A percentile compares a stretch with the other conserved stretches of the same genome.
Conservation (phyloP, 1,140 invertebrate genomes). For the Scaptodrosophila lebanonensis region DNA sequence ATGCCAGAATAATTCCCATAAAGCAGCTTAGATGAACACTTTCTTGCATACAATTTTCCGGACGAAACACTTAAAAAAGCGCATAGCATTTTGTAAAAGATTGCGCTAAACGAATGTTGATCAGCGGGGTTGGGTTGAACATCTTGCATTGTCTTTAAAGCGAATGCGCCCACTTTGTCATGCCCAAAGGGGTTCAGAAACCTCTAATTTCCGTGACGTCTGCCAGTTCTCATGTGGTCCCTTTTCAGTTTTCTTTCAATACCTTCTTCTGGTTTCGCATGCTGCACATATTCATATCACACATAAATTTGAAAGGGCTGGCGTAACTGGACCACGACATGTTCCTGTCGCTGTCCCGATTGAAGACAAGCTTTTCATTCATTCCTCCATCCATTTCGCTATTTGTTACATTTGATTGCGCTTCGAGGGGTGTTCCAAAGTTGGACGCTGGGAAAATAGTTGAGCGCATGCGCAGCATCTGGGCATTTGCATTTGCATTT, state of each 20-base stretch:
- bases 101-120: conserved; percentile 47
- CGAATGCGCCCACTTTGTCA: neutral
- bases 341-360: conserved; percentile 35
- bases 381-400: neutral
- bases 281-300: too few species aligned
- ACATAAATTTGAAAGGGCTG: conserved; percentile 14
- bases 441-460: conserved; percentile 39
- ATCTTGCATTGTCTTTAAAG: conserved; percentile 11
- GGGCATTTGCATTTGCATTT: conserved; percentile 1
- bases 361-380: conserved; percentile 17
- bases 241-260: too few species aligned
- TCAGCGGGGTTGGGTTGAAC: conserved; percentile 50
- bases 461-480: conserved; percentile 29
- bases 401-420: conserved; percentile 44
- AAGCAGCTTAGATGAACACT: conserved; percentile 72
- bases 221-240: conserved; percentile 18
- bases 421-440: conserved; percentile 29
- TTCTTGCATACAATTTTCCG: conserved; percentile 55
- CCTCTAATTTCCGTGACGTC: conserved; percentile 55
- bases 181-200: conserved; percentile 33
- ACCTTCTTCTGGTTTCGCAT: neutral
- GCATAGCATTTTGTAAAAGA: conserved; percentile 42
- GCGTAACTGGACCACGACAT: conserved; percentile 40
- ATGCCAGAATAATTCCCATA: conserved; percentile 64
- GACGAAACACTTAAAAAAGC: conserved; percentile 63